Conservation (phyloP, 2,797 vertebrate species). For the Eulemur coronatus region DNA sequence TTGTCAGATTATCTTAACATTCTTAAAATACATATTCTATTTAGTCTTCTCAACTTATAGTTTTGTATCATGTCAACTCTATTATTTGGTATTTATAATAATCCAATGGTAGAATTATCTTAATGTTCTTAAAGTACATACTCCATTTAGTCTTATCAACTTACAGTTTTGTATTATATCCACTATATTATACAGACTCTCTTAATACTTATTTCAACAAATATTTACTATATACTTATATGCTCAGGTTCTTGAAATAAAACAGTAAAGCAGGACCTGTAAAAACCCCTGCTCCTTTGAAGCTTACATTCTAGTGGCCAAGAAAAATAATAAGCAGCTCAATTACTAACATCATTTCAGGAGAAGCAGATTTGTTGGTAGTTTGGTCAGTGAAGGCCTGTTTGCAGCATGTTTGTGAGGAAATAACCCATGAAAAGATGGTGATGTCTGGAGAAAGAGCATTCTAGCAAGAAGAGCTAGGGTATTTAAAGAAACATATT, state of each 20-base stretch:
- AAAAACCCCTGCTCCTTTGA: neutral
- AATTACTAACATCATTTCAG: neutral
- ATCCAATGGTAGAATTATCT: neutral
- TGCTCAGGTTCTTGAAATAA: neutral
- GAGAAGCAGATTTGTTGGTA: neutral
- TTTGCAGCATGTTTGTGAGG: neutral
- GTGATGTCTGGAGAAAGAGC: neutral
- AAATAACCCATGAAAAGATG: neutral
- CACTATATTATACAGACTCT: neutral
- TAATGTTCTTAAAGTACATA: neutral
- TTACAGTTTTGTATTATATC: neutral
- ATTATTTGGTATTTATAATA: neutral
- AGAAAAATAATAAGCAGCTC: neutral
- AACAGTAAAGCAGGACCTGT: neutral
- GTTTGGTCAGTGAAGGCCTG: neutral
- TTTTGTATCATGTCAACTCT: neutral
- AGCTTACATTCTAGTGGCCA: neutral
- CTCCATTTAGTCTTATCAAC: neutral
- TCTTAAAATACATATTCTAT: neutral
- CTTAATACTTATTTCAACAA: neutral
- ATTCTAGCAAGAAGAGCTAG: neutral
- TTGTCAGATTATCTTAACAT: neutral
- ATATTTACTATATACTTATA: neutral
- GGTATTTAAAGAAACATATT: neutral
- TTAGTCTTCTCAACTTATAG: neutral